phyloP scores from a whole-genome alignment of 2,888 invertebrate species.

The Pseudococcus jackbeardsleyi region DNA sequence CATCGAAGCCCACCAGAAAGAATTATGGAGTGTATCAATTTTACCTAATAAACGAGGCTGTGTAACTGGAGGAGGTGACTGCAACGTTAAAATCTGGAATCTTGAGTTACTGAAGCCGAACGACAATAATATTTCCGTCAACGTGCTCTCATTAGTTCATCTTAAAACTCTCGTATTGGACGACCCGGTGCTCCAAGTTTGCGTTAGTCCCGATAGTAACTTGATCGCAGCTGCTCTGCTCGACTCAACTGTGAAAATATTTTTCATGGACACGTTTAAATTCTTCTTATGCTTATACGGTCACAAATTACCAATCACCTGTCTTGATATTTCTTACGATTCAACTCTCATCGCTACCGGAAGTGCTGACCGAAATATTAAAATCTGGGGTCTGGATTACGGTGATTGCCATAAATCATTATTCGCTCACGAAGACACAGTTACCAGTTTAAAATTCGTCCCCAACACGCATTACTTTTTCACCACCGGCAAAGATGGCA shows the following conservation, averaged over 20 bases:
- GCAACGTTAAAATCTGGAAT: constrained; percentile 93
- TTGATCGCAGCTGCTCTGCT: constrained; percentile 90
- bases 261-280: constrained; percentile 94
- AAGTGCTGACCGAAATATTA: constrained; percentile 94
- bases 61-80: constrained; percentile 89
- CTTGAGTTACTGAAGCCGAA: constrained; percentile 80
- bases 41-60: constrained; percentile 88
- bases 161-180: constrained; percentile 87
- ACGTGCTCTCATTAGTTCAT: constrained; percentile 82
- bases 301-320: constrained; percentile 93
- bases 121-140: constrained; percentile 64
- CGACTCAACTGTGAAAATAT: constrained; percentile 95
- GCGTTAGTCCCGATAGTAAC: constrained; percentile 86
- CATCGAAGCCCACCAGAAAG: constrained; percentile 85
- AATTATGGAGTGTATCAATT: constrained; percentile 83
- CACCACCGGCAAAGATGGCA: constrained; percentile 92
- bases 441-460: constrained; percentile 90
- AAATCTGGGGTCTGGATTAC: constrained; percentile 98
- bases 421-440: constrained; percentile 96
- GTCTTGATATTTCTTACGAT: constrained; percentile 93
- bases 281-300: constrained; percentile 95
- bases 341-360: constrained; percentile 91
- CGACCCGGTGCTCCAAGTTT: constrained; percentile 87
- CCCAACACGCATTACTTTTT: constrained; percentile 94
- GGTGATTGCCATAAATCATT: constrained; percentile 97